Conservation (phyloP, 2,888 invertebrate genomes). For the Nasonovia ribisnigri region DNA sequence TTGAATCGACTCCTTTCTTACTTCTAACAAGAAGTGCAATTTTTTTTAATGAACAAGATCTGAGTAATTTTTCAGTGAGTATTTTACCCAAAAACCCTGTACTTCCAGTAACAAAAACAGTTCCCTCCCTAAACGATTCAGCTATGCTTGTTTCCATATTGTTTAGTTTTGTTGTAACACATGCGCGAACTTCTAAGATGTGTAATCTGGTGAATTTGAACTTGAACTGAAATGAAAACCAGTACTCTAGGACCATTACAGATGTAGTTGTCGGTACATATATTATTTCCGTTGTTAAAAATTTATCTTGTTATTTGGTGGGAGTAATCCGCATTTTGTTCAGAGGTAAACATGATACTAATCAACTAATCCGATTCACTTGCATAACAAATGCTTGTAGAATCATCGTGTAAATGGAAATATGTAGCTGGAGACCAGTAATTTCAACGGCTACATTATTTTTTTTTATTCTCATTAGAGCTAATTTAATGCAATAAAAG, state of each 20-base stretch:
- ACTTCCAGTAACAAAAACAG: constrained; percentile 29
- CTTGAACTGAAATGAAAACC: not conserved
- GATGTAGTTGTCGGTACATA: not conserved
- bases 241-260: not conserved
- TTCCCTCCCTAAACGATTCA: constrained; percentile 11
- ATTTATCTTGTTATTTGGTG: not conserved
- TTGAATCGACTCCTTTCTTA: not conserved
- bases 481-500: no score
- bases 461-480: no score
- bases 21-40: constrained; percentile 26
- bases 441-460: not conserved
- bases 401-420: not conserved
- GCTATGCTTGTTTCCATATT: not conserved
- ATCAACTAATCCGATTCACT: not conserved
- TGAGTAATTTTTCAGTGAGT: constrained; percentile 26
- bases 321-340: not conserved
- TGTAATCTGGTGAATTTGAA: not conserved
- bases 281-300: not conserved
- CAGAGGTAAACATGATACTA: not conserved
- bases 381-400: no score
- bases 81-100: constrained; percentile 46
- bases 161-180: not conserved
- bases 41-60: constrained; percentile 22
- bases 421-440: not conserved
- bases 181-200: not conserved